Percentiles rank a stretch among this genome's conserved stretches.
phyloP scores from a whole-genome alignment of 2,113 vertebrate species.

The Leucoraja erinaceus region DNA sequence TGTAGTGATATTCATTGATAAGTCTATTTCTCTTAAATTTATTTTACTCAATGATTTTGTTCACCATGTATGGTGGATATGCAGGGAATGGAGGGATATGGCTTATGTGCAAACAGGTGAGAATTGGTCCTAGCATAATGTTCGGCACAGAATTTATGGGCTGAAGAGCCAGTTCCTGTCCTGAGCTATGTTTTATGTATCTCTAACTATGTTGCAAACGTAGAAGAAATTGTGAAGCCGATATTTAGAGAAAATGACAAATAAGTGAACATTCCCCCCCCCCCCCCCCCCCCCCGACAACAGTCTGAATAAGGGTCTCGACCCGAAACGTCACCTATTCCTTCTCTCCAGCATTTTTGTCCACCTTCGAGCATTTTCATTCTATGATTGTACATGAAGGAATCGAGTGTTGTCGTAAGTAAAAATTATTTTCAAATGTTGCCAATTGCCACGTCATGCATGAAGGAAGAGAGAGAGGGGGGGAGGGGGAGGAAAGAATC shows the following conservation, averaged over 20 bases:
- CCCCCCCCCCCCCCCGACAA: no score
- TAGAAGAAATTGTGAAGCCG: not conserved
- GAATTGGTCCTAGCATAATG: no score
- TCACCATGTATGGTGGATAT: not conserved
- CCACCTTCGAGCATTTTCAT: not conserved
- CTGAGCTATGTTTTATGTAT: not conserved
- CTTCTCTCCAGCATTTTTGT: no score
- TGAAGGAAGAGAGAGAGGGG: not conserved
- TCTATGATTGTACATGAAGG: not conserved
- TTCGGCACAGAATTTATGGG: no score
- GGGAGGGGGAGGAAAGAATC: not conserved
- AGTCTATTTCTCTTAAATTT: not conserved
- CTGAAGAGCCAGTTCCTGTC: no score
- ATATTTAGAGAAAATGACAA: not conserved
- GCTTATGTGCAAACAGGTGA: no score
- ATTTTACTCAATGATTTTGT: not conserved
- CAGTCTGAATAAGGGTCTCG: no score
- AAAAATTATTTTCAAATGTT: not conserved
- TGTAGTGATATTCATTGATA: not conserved
- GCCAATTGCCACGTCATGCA: not conserved
- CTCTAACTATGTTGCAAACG: not conserved
- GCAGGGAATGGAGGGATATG: no score
- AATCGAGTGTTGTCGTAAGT: not conserved
- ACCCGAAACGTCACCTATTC: no score
- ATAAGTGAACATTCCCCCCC: not conserved